phyloP scores from a whole-genome alignment of 2,797 vertebrate species.

The Coilia nasus region DNA sequence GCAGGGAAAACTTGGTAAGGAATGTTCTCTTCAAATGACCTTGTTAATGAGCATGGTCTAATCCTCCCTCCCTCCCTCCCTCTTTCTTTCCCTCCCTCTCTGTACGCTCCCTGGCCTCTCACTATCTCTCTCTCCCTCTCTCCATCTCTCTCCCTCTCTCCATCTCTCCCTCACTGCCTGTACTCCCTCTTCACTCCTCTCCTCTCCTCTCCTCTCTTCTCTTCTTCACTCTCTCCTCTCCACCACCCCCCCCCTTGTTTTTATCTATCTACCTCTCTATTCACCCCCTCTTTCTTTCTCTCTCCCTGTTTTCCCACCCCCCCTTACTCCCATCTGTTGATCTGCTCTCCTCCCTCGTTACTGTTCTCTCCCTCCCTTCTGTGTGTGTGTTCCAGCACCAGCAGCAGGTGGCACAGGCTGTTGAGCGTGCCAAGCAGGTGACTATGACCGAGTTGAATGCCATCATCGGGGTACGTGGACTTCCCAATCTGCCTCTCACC shows the following conservation, averaged over 20 bases:
- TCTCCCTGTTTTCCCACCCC: conserved; percentile 22
- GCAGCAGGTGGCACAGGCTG: conserved; percentile 98
- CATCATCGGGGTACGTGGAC: conserved; percentile 98
- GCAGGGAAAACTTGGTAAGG: neutral
- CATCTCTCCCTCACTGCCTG: neutral
- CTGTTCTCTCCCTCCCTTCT: neutral
- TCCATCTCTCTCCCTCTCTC: conserved; percentile 29
- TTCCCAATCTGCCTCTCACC: conserved; percentile 94
- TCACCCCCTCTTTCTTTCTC: conserved; percentile 14
- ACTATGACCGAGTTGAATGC: conserved; percentile 99
- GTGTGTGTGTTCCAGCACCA: conserved; percentile 83
- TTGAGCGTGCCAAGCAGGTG: conserved; percentile 98
- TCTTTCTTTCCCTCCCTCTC: too few species aligned
- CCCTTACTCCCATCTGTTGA: neutral
- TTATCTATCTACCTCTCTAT: too few species aligned
- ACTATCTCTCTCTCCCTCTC: neutral
- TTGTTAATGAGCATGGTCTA: neutral
- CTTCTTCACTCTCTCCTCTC: too few species aligned
- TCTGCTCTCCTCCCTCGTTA: too few species aligned
- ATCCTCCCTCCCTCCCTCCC: neutral
- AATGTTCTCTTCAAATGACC: neutral
- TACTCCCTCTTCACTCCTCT: neutral
- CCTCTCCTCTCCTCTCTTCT: too few species aligned
- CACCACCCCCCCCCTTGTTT: too few species aligned
- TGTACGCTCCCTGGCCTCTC: too few species aligned